These are phyloP conservation scores for Nibea coibor DNA, from an alignment of 2,113 vertebrate species.

Conservation along the genomic window DNA sequence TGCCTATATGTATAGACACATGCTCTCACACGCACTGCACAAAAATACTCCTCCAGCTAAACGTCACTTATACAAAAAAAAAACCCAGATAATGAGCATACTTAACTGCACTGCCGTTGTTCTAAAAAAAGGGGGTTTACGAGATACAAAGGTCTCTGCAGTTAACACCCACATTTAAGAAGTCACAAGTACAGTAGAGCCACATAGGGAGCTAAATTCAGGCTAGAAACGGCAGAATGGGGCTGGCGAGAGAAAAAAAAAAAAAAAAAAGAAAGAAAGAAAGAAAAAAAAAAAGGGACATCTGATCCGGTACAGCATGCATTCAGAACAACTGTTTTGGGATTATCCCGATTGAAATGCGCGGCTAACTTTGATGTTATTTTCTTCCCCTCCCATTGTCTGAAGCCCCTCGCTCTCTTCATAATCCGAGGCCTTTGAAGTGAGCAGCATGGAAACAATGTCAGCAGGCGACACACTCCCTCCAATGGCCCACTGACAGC, in stretches of 20 bases:
- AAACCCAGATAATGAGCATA: slow-evolving; percentile 64
- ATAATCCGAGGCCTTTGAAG: slow-evolving; percentile 84
- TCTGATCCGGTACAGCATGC: slow-evolving; percentile 75
- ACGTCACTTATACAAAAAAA: slow-evolving; percentile 43
- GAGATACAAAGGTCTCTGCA: slow-evolving; percentile 65
- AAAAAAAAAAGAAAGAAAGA: background rate
- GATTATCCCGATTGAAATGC: slow-evolving; percentile 83
- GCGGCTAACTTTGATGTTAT: slow-evolving; percentile 84
- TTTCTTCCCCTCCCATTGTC: slow-evolving; percentile 81
- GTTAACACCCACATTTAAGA: slow-evolving; percentile 74
- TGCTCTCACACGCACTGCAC: slow-evolving; percentile 13
- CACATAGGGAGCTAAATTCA: slow-evolving; percentile 67
- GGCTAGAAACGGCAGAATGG: slow-evolving; percentile 69
- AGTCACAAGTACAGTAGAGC: slow-evolving; percentile 69
- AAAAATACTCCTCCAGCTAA: slow-evolving; percentile 54
- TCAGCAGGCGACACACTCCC: slow-evolving; percentile 79
- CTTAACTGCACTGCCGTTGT: slow-evolving; percentile 59
- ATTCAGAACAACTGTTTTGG: slow-evolving; percentile 83
- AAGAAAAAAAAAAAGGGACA: slow-evolving; percentile 64
- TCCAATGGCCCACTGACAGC: slow-evolving; percentile 75
- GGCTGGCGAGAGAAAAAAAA: slow-evolving; percentile 56
- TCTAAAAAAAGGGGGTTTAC: slow-evolving; percentile 73
- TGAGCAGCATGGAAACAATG: slow-evolving; percentile 83
- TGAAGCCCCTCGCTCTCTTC: slow-evolving; percentile 79
- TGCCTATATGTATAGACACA: slow-evolving; percentile 12